These are phyloP conservation scores for Cyprinodon brontotheroides DNA, from an alignment of 2,113 vertebrate genomes.

Conservation along the genomic window DNA sequence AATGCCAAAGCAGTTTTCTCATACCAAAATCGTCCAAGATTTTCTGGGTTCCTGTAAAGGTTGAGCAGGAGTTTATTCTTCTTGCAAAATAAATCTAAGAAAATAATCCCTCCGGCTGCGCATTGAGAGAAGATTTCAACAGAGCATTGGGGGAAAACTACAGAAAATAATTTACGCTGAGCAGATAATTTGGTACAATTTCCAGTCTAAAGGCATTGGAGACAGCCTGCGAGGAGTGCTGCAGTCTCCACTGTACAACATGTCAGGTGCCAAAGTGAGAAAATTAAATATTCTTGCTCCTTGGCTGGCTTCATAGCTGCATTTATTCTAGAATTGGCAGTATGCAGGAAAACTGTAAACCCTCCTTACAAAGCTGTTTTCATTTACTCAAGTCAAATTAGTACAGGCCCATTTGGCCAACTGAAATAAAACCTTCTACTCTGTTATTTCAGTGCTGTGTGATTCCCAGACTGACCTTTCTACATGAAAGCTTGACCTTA, in stretches of 20 bases:
- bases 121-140: slow-evolving; percentile 41
- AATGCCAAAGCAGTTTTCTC: slow-evolving; percentile 41
- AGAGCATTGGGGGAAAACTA: slow-evolving; percentile 41
- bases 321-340: slow-evolving; percentile 42
- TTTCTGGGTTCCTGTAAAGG: slow-evolving; percentile 37
- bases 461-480: slow-evolving; percentile 55
- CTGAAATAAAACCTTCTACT: slow-evolving; percentile 40
- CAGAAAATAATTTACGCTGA: slow-evolving; percentile 55
- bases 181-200: slow-evolving; percentile 42
- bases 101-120: slow-evolving; percentile 57
- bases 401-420: slow-evolving; percentile 28
- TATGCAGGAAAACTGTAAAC: slow-evolving; percentile 23
- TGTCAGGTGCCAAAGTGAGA: slow-evolving; percentile 41
- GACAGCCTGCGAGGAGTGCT: slow-evolving; percentile 4
- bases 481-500: slow-evolving; percentile 61
- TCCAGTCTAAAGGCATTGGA: slow-evolving; percentile 22
- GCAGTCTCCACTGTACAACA: slow-evolving; percentile 23
- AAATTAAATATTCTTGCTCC: slow-evolving; percentile 48
- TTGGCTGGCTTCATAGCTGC: slow-evolving; percentile 37
- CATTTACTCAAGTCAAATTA: slow-evolving; percentile 33
- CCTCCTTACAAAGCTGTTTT: slow-evolving; percentile 38
- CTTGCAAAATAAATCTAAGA: slow-evolving; percentile 67
- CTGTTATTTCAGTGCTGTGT: slow-evolving; percentile 28
- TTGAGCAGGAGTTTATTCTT: slow-evolving; percentile 46
- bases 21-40: slow-evolving; percentile 39